These are phyloP conservation scores for Diacarnus erythraeanus DNA, from an alignment of 37 sponge, comb jelly and placozoan species.

Conservation along the genomic window DNA sequence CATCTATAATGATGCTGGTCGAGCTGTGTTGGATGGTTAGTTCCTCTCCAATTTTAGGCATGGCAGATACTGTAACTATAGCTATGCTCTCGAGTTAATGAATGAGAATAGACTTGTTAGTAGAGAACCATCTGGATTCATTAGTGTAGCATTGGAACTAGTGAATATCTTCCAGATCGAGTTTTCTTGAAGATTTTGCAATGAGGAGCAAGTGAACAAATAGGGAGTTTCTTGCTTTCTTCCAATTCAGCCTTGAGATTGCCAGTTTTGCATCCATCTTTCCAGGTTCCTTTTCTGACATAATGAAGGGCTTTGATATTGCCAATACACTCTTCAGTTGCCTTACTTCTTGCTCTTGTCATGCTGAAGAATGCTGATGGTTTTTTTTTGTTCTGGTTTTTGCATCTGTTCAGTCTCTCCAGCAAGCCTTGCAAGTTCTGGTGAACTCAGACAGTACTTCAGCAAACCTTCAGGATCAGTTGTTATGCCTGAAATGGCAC, in stretches of 20 bases:
- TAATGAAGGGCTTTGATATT: background rate
- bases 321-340: background rate
- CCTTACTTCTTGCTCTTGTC: background rate
- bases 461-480: conserved; percentile 1
- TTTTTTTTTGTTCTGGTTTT: background rate
- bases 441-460: background rate
- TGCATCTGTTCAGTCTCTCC: too few relatives aligned
- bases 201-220: background rate
- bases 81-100: background rate
- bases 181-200: too few relatives aligned
- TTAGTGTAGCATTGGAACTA: background rate
- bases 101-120: too few relatives aligned
- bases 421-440: too few relatives aligned
- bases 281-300: too few relatives aligned
- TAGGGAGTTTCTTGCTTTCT: too few relatives aligned
- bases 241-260: background rate
- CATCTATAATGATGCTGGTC: too few relatives aligned
- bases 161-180: background rate
- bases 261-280: too few relatives aligned
- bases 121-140: too few relatives aligned
- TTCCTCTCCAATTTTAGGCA: too few relatives aligned
- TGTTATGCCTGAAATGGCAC: conserved; percentile 1
- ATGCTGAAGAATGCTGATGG: background rate
- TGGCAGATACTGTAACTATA: background rate
- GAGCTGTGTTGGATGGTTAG: too few relatives aligned